Evolutionary conservation across 2,113 vertebrate species (phyloP), one percentile per base, ranked within the genome.

Genomic region (Plecotus auritus): DNA sequence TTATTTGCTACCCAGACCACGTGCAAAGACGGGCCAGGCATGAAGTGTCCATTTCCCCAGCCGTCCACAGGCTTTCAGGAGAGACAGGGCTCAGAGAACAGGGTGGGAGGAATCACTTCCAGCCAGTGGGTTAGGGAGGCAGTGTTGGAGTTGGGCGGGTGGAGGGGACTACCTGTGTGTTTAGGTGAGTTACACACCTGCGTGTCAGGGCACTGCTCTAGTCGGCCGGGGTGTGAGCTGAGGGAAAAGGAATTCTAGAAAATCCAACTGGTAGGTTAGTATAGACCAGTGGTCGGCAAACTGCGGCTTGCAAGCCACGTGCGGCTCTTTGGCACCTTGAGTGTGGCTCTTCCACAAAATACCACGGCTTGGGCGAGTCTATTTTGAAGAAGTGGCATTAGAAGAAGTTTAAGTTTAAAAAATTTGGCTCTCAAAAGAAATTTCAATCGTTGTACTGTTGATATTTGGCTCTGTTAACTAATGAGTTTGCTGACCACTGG

Each of bases 91-190:
- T 9, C 2, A 22, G 70, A 83, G 42, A 40, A 17, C 10, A 1
- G 9, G 17, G 54, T 0, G 35, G 37, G 59, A 66, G 81, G 56
- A 16, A 12, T 28, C 22, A 0, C 35, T 32, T 35, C 76, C 45
- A 9, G 4, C 10, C 4, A 7, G 61, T 9, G 26, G 16, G 1
- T 7, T 4, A 2, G 35, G 56, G 49, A n/a, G n/a, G 16, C 0
- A 0, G 47, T 40, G 26, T 28, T 91, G 61, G 37, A n/a, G 42
- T 2, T 1, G 14, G 17, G 54, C 5, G 47, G 22, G 30, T 17
- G 45, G 69, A 1, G 2, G 61, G 0, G 6, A 30, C 42, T 7
- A 1, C 40, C 35, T 9, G 17, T 45, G 30, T 1, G 40, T 8
- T 47, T 3, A 9, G 93, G 37, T 13, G 35, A 72, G 47, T 42